Percentiles rank a stretch among this genome's conserved stretches.
Conservation (phyloP, 2,888 invertebrate species). For the Arctia plantaginis region DNA sequence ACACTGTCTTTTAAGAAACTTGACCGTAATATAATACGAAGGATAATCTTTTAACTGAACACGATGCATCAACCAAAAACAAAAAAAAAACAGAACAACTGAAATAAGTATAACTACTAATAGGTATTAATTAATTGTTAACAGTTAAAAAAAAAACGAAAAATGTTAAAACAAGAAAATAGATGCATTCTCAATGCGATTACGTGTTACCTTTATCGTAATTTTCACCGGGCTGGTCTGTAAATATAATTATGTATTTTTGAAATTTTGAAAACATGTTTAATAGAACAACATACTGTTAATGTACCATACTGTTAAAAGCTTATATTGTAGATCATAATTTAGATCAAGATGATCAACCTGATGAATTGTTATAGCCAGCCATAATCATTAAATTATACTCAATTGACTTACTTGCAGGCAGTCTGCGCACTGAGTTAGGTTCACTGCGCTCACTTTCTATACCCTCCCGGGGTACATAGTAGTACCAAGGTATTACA, state of each 20-base stretch:
- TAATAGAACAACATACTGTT: neutral
- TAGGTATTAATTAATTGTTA: constrained; percentile 12
- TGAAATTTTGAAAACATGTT: constrained; percentile 16
- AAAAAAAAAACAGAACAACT: neutral
- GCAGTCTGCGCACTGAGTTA: constrained; percentile 88
- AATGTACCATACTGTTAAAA: neutral
- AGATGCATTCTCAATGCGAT: constrained; percentile 51
- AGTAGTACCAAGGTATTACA: constrained; percentile 97
- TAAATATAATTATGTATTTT: constrained; percentile 55
- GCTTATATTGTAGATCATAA: neutral
- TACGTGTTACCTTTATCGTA: constrained; percentile 78
- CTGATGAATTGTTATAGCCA: constrained; percentile 12
- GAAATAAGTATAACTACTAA: neutral
- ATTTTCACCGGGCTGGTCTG: constrained; percentile 78
- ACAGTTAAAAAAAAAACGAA: constrained; percentile 35
- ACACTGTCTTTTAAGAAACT: neutral
- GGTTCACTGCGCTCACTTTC: constrained; percentile 91
- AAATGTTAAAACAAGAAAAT: constrained; percentile 42
- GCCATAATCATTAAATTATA: neutral
- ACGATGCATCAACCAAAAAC: constrained; percentile 11
- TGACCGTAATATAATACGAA: neutral
- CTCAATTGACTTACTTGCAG: constrained; percentile 84
- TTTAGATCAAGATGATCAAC: constrained; percentile 13
- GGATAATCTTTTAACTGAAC: neutral
- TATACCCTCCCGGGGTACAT: constrained; percentile 90